Base-by-base conservation (phyloP, 2,797 vertebrate genomes). In the Myotis planiceps region DNA sequence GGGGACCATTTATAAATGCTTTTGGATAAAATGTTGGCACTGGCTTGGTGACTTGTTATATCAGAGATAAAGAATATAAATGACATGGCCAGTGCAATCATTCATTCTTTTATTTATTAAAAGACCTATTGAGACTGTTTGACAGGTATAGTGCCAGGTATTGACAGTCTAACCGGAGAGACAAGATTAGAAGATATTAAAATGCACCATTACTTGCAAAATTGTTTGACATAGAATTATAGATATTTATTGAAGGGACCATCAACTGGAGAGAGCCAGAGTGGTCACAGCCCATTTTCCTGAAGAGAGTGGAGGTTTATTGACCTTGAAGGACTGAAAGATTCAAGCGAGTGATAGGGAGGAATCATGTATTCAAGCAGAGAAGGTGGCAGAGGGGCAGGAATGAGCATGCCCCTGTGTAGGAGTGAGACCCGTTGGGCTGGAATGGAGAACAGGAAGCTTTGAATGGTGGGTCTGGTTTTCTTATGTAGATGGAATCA, bases 81-180 rank as follows among this genome's bases (percentile, higher is more conserved):
- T 63, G 23, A 29, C 39, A 58, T 4, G 19, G 21, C 37, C 34
- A 45, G 32, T 32, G 27, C 7, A 29, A 37, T 88, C 29, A 90
- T 93, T 95, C 37, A 81, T 51, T 92, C 23, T 91, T 95, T 85
- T n/a, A 80, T 51, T 96, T 93, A 74, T 71, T 93, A 88, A 79
- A 95, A 66, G 47, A 79, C 14, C 25, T 32, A 34, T 25, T 47
- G 27, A 63, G 18, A 68, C 39, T 23, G 18, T 63, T 53, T 82
- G 55, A 68, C 2, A 55, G 23, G 34, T 87, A 37, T 27, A 29
- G 29, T 75, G 65, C 42, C 29, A 60, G 25, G 45, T 92, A 39
- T 49, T 86, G 37, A n/a, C 53, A 86, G 32, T 27, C 23, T 92
- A 66, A 72, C 39, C 15, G 3, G 72, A 68, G 18, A 84, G 32